Base-by-base conservation (phyloP, 1,140 invertebrate genomes). In the Euglossa dilemma region DNA sequence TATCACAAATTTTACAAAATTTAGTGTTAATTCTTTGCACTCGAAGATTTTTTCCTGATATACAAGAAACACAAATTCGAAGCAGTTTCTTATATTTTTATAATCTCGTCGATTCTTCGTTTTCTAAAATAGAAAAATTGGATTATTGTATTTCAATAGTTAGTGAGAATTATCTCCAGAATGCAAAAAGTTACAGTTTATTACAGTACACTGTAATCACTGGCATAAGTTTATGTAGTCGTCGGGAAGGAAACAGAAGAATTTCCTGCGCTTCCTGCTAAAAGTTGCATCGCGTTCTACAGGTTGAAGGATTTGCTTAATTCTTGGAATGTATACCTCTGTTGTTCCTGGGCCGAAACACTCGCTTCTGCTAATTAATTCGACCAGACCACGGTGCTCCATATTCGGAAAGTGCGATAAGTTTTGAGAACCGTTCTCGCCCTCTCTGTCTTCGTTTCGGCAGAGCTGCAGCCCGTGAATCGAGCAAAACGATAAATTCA, bases 301-400 rank as follows among this genome's bases (percentile, higher is more conserved):
- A 11, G 50, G 23, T 20, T 74, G 61, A 64, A 64, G n/a, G n/a
- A 74, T 74, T 64, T 64, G 36, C 43, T 80, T 74, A 73, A 64
- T 66, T 52, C 45, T 28, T n/a, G n/a, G 28, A 56, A 64, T 54
- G 28, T 57, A 71, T 72, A 80, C 57, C 73, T 73, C 12, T 12
- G 43, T 45, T 59, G 7, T 66, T 43, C 16, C 45, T 18, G 36
- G 11, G 25, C 20, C 50, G 28, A 66, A 74, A 80, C 59, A 23
- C 43, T 43, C 74, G 11, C 28, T 64, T 64, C 50, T 28, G 66
- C 71, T 80, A 80, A 80, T 80, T 80, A 80, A 43, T 56, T 63
- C 70, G 47, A 45, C 23, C 23, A 23, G 36, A 28, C 36, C 14
- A 20, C 50, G 6, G 50, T 64, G 25, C 12, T 50, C 28, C n/a